These are phyloP conservation scores for Monomorium pharaonis DNA, from an alignment of 1,140 invertebrate species.

Conservation along the genomic window DNA sequence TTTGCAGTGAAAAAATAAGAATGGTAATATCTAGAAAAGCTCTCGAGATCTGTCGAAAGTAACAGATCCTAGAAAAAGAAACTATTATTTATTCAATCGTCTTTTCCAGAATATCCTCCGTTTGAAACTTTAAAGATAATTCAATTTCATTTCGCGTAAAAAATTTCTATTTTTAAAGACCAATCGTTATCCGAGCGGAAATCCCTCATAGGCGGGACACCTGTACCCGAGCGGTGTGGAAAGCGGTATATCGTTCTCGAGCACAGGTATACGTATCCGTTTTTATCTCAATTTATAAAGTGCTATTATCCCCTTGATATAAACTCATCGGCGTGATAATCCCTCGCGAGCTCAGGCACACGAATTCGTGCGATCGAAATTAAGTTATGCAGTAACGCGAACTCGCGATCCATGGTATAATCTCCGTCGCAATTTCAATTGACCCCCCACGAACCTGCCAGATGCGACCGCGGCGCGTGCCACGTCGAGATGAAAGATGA, in stretches of 20 bases:
- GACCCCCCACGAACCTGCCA: conserved; percentile 73
- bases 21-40: neutral
- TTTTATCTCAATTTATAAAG: conserved; percentile 32
- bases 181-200: neutral
- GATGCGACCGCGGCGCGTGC: conserved; percentile 82
- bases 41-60: too few species aligned
- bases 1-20: neutral
- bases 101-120: neutral
- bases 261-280: neutral
- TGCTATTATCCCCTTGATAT: conserved; percentile 21
- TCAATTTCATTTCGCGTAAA: neutral
- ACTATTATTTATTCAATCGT: neutral
- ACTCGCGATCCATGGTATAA: conserved; percentile 47
- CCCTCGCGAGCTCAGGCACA: neutral
- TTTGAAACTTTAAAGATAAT: neutral
- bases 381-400: conserved; percentile 53
- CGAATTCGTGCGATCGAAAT: conserved; percentile 39
- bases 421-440: conserved; percentile 64
- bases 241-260: neutral
- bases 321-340: conserved; percentile 28
- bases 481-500: conserved; percentile 82
- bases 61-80: neutral
- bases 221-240: neutral
- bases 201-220: neutral
- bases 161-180: neutral